Conservation (phyloP, 2,888 invertebrate species). For the Athrips mouffetella region DNA sequence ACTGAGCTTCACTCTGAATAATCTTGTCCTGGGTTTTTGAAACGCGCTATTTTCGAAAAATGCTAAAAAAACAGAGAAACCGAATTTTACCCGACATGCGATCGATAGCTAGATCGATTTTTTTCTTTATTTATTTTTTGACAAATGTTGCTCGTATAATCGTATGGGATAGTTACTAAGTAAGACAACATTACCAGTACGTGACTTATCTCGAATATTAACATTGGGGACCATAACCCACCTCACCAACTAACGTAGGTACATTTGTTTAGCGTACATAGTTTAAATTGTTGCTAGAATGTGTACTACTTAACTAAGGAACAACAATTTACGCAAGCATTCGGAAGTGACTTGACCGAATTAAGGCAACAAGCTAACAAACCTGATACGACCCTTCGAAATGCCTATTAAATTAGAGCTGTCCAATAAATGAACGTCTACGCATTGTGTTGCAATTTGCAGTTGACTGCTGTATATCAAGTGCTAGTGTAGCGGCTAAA, state of each 20-base stretch:
- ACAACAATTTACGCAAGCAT: no score
- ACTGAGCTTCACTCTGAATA: no score
- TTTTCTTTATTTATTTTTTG: no score
- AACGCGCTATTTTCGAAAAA: no score
- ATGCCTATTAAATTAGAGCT: constrained; percentile 34
- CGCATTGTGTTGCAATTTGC: constrained; percentile 14
- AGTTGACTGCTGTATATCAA: not conserved
- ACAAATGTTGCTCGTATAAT: no score
- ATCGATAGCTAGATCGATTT: no score
- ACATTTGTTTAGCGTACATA: not conserved
- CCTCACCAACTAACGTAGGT: constrained; percentile 3
- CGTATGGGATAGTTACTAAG: no score
- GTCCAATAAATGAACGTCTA: constrained; percentile 43
- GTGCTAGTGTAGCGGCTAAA: constrained; percentile 31
- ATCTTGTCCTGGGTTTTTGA: no score
- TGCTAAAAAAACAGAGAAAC: no score
- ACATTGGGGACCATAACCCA: not conserved
- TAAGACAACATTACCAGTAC: no score
- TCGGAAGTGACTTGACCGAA: constrained; percentile 18
- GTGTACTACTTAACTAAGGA: not conserved
- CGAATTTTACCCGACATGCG: no score
- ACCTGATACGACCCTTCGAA: constrained; percentile 24
- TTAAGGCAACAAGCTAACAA: constrained; percentile 30
- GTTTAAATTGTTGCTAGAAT: not conserved
- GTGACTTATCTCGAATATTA: constrained; percentile 7